phyloP scores from a whole-genome alignment of 2,888 invertebrate genomes.

The Trichogramma dendrolimi region DNA sequence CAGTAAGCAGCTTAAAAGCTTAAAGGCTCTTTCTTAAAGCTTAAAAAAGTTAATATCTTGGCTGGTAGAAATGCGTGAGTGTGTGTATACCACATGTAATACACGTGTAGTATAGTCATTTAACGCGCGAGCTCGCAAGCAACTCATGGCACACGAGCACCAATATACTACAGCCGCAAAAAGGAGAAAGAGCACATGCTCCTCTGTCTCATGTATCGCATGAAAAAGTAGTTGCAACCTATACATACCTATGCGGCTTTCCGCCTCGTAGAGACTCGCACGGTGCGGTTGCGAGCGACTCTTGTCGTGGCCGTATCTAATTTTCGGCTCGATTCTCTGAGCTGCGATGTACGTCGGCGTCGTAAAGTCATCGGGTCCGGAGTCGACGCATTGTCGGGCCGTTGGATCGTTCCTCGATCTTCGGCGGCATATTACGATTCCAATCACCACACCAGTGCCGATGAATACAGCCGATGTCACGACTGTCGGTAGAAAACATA shows the following conservation, averaged over 20 bases:
- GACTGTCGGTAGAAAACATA: slow-evolving; percentile 4
- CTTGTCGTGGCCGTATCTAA: slow-evolving; percentile 41
- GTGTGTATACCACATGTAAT: too few species aligned
- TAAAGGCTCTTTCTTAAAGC: too few species aligned
- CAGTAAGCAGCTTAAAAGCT: too few species aligned
- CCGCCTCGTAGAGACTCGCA: slow-evolving; percentile 46
- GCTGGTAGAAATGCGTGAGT: too few species aligned
- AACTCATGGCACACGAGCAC: too few species aligned
- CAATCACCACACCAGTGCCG: slow-evolving; percentile 48
- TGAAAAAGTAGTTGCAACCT: too few species aligned
- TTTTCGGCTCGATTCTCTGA: slow-evolving; percentile 46
- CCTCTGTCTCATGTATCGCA: too few species aligned
- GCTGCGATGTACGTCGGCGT: slow-evolving; percentile 47
- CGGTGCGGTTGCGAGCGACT: slow-evolving; percentile 45
- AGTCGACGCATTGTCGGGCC: slow-evolving; percentile 37
- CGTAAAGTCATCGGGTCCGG: slow-evolving; percentile 39
- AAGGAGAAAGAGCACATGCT: too few species aligned
- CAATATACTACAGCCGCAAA: too few species aligned
- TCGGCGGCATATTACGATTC: slow-evolving; percentile 46
- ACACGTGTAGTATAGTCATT: too few species aligned
- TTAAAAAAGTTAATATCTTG: too few species aligned
- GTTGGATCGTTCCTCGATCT: slow-evolving; percentile 34
- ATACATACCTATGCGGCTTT: slow-evolving; percentile 45
- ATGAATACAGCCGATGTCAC: slow-evolving; percentile 45
- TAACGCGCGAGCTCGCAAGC: too few species aligned